Evolutionary conservation across 2,888 invertebrate genomes (phyloP).

Genomic region (Resseliella maxima): DNA sequence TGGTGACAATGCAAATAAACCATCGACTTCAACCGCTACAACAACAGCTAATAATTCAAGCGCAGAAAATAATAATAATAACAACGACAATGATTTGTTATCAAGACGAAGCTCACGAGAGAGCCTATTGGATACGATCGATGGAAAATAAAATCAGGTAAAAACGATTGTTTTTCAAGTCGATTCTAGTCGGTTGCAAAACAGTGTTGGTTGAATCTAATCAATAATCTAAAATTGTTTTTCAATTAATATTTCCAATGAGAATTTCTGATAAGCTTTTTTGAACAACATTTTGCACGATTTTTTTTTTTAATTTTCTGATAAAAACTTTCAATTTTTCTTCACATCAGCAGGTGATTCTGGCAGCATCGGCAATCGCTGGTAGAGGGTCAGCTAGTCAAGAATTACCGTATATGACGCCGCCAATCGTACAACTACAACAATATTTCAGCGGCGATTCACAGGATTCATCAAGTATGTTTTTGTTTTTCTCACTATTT

Average conservation of each 20-base stretch:
- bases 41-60: slow-evolving; percentile 56
- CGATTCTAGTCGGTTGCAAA: no score
- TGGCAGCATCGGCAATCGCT: slow-evolving; percentile 87
- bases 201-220: no score
- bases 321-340: slow-evolving; percentile 56
- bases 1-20: background rate
- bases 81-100: background rate
- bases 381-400: slow-evolving; percentile 88
- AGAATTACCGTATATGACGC: slow-evolving; percentile 90
- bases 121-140: slow-evolving; percentile 58
- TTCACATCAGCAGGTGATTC: slow-evolving; percentile 71
- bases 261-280: no score
- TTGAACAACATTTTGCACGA: no score
- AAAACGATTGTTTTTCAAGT: background rate
- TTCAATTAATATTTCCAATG: no score
- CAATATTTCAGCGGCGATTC: slow-evolving; percentile 91
- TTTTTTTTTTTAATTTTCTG: no score
- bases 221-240: no score
- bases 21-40: slow-evolving; percentile 56
- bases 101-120: slow-evolving; percentile 59
- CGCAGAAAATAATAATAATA: slow-evolving; percentile 37
- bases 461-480: slow-evolving; percentile 84
- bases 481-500: background rate
- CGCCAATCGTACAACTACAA: slow-evolving; percentile 73
- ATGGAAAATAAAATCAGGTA: slow-evolving; percentile 57